phyloP scores from a whole-genome alignment of 2,797 vertebrate genomes.

The Phrynocephalus guinanensis region DNA sequence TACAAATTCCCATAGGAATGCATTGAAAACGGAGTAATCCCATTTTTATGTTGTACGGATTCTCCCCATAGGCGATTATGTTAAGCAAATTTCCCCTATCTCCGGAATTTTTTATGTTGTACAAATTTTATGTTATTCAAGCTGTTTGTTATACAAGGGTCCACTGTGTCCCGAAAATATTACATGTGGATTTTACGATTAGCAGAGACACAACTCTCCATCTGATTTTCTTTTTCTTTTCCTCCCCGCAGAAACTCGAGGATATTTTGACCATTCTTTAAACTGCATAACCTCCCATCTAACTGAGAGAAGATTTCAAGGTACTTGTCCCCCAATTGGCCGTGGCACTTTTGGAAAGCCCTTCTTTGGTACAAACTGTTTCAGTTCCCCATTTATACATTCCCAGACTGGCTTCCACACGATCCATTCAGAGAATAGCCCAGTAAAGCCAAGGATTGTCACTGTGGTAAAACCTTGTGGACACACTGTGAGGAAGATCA shows the following conservation, averaged over 20 bases:
- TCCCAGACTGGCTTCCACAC: conserved; percentile 80
- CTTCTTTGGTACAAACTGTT: conserved; percentile 59
- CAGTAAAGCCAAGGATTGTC: conserved; percentile 88
- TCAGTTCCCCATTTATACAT: conserved; percentile 62
- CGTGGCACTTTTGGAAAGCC: conserved; percentile 75
- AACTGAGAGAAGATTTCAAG: conserved; percentile 72
- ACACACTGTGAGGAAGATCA: conserved; percentile 86
- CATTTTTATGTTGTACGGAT: too few species aligned
- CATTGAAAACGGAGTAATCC: too few species aligned
- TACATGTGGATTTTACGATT: not conserved
- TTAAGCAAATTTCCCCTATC: too few species aligned
- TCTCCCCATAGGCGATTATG: too few species aligned
- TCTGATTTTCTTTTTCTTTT: not conserved
- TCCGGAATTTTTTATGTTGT: too few species aligned
- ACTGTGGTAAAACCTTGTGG: conserved; percentile 88
- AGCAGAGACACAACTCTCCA: not conserved
- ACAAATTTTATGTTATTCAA: too few species aligned
- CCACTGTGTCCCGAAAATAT: not conserved
- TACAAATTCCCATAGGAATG: too few species aligned
- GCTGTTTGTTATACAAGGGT: too few species aligned
- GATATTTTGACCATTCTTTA: conserved; percentile 72
- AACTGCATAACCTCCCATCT: conserved; percentile 70
- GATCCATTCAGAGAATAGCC: conserved; percentile 86
- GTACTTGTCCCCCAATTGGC: conserved; percentile 75
- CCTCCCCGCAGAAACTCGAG: conserved; percentile 75